Base-by-base conservation (phyloP, 2,797 vertebrate genomes). In the Manis crassicaudata region DNA sequence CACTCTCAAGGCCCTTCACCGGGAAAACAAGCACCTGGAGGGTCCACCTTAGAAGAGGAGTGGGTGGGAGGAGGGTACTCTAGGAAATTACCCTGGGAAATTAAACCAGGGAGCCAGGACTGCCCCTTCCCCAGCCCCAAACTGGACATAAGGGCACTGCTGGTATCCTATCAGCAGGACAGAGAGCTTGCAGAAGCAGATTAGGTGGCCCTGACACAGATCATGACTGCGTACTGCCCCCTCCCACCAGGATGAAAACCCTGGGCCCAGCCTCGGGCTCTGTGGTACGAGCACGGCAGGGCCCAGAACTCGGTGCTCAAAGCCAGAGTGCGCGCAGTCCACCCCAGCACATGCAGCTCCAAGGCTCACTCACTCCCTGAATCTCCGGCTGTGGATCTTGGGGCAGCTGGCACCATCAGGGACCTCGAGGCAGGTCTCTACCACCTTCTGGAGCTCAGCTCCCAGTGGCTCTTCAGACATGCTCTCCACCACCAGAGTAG, bases 341-440 rank as follows among this genome's bases (percentile, higher is more conserved):
- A 6, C 7, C 60, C 60, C 5, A 4, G 6, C 56, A 0, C 20
- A 9, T 54, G 11, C 8, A 10, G 12, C 6, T 3, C 43, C 56
- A 23, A 0, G 0, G 81, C 17, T 58, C 90, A 98, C 99, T 99
- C 98, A 99, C 99, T 99, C 99, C 98, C 99, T 99, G 98, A 99
- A 99, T 92, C 99, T 99, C 91, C 99, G 99, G 96, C 99, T 99
- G 96, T 99, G 99, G 97, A 99, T 99, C 99, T 99, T 99, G 77
- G 98, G 99, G 95, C 97, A 97, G 92, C 6, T 97, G 7, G 95
- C 1, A 1, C 62, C 46, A 32, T 77, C 56, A 0, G 83, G 73
- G 23, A 13, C 35, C 29, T 63, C 40, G 25, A 23, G 92, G 60
- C 67, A 68, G 83, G 82, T 40, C 87, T 97, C 97, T 3, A 27